Base-by-base conservation (phyloP, 92 coral and sea anemone species). In the Heteractis magnifica region DNA sequence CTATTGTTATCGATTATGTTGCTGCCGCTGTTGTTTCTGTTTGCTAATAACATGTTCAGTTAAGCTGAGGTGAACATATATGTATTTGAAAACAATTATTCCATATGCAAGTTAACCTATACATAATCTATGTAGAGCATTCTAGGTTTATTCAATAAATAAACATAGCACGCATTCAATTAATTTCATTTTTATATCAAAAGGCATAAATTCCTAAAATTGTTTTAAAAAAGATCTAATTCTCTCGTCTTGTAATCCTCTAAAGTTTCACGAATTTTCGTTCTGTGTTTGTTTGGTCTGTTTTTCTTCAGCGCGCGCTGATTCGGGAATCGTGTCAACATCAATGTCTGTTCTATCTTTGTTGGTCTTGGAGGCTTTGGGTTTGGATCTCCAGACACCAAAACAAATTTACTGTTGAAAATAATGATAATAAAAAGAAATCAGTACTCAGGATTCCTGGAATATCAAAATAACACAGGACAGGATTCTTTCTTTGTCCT, bases 321-420 rank as follows among this genome's bases (percentile, higher is more conserved):
- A 50, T 78, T 77, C 7, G 88, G 88, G 59, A 85, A 85, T 58
- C 88, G 52, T 48, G 88, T 51, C 88, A 85, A 49, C 20, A 85
- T 76, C 0, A 85, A 65, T 4, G 65, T 85, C 50, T 85, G 20
- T 49, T 85, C 88, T 16, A 85, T 75, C 16, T 82, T 15, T 23
- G 83, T 78, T 20, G 88, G 81, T 20, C 65, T 76, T 19, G 77
- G 65, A 15, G 49, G 78, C 72, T 78, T 78, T 15, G 77, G 58
- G n/a, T 20, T 49, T 19, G 88, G 88, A 18, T 85, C 77, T 13
- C 77, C 83, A 21, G 88, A 11, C 6, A 85, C 81, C 72, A 85
- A 56, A 9, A 85, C 83, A 26, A 77, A 85, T 18, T 79, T 83
- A 55, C 88, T 85, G 75, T 8, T 5, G 52, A 5, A 78, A 13